A percentile compares a stretch with the other conserved stretches of the same genome.
Conservation (phyloP, 1,140 invertebrate genomes). For the Cryptotermes secundus region DNA sequence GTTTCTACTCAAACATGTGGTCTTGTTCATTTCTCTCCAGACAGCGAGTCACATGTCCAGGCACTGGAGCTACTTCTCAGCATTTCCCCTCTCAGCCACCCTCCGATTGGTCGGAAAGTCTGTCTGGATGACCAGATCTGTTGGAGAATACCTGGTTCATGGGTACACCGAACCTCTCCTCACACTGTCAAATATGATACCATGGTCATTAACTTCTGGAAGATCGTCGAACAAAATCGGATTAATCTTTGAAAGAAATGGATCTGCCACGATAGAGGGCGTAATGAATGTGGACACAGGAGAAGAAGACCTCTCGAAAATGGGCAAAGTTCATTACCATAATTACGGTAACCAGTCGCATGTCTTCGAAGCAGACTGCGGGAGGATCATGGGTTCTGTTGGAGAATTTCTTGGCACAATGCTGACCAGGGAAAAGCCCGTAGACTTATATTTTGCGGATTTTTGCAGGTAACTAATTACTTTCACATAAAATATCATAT, state of each 20-base stretch:
- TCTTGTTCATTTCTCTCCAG: too few species aligned
- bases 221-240: conserved; percentile 72
- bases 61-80: conserved; percentile 49
- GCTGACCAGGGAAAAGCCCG: background rate
- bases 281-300: background rate
- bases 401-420: background rate
- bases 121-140: conserved; percentile 63
- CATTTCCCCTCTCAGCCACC: conserved; percentile 49
- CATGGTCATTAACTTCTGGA: conserved; percentile 54
- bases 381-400: background rate
- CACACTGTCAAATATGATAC: conserved; percentile 49
- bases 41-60: conserved; percentile 62
- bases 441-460: background rate
- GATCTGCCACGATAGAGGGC: background rate
- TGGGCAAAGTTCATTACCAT: background rate
- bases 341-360: background rate
- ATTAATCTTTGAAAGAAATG: conserved; percentile 65
- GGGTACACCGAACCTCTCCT: conserved; percentile 72
- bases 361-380: background rate
- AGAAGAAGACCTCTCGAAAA: background rate
- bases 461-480: background rate
- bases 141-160: conserved; percentile 67
- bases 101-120: conserved; percentile 53
- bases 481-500: too few species aligned
- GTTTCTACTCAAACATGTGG: too few species aligned